These are phyloP conservation scores for Calyptommatus sinebrachiatus DNA, from an alignment of 2,113 vertebrate species.

Conservation along the genomic window DNA sequence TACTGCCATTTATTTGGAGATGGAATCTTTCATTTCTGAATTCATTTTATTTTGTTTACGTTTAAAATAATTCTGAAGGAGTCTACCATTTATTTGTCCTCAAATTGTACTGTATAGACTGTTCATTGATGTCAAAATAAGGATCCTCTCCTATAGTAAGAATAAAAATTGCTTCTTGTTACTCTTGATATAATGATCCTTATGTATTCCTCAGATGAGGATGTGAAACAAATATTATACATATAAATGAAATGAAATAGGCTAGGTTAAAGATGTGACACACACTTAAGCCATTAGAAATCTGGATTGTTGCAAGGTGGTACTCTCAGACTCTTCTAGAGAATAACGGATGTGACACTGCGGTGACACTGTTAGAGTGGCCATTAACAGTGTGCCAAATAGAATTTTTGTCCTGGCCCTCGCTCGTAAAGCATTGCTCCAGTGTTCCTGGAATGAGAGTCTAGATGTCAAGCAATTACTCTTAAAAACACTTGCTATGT, in stretches of 20 bases:
- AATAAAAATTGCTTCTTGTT: conserved; percentile 12
- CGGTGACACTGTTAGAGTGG: conserved; percentile 54
- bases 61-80: background rate
- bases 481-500: conserved; percentile 49
- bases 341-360: conserved; percentile 61
- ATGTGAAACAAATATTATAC: conserved; percentile 55
- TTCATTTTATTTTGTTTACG: background rate
- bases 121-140: conserved; percentile 25
- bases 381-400: conserved; percentile 72
- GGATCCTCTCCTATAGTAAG: conserved; percentile 17
- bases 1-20: background rate
- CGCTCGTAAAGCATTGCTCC: conserved; percentile 65
- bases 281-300: conserved; percentile 54
- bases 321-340: conserved; percentile 55
- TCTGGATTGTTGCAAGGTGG: conserved; percentile 58
- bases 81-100: background rate
- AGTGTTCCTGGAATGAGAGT: conserved; percentile 46
- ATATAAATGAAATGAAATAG: conserved; percentile 59
- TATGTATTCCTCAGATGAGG: background rate
- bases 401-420: conserved; percentile 66
- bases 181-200: conserved; percentile 22
- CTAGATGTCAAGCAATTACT: conserved; percentile 47
- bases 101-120: background rate
- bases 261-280: conserved; percentile 51
- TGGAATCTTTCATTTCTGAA: background rate